Conservation (phyloP, 2,888 invertebrate species). For the Leptinotarsa juncta region DNA sequence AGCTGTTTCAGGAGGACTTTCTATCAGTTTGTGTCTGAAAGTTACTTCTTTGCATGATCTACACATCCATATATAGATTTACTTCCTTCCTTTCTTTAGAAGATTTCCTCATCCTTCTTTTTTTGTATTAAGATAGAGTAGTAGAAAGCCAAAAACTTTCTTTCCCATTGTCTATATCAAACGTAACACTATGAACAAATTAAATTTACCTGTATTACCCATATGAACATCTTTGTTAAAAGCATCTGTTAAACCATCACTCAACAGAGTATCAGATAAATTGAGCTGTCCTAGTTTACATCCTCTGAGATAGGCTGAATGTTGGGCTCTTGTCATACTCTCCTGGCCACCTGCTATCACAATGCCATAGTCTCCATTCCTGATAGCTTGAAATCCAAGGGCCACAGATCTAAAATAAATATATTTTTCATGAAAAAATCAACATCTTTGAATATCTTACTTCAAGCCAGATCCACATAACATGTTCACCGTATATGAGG, state of each 20-base stretch:
- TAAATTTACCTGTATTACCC: constrained; percentile 77
- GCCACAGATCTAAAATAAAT: constrained; percentile 70
- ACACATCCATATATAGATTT: too few species aligned
- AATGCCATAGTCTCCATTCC: constrained; percentile 73
- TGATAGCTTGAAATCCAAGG: constrained; percentile 77
- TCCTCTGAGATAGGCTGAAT: constrained; percentile 74
- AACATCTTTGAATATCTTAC: constrained; percentile 64
- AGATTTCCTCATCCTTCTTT: too few species aligned
- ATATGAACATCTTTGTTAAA: constrained; percentile 77
- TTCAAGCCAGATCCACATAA: constrained; percentile 86
- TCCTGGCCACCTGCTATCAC: constrained; percentile 87
- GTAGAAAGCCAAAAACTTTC: too few species aligned
- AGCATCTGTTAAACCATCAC: constrained; percentile 81
- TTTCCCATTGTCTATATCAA: too few species aligned
- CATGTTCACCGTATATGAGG: constrained; percentile 81
- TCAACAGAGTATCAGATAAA: constrained; percentile 75
- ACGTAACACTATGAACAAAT: not conserved
- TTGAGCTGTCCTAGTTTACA: constrained; percentile 75
- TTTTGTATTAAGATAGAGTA: too few species aligned
- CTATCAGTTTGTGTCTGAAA: too few species aligned
- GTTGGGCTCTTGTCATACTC: constrained; percentile 82
- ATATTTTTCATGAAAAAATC: not conserved
- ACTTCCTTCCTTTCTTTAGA: too few species aligned
- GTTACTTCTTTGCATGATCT: too few species aligned
- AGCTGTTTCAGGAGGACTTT: too few species aligned